Evolutionary conservation across 2,797 vertebrate genomes (phyloP).

Genomic region (Cephalopachus bancanus): DNA sequence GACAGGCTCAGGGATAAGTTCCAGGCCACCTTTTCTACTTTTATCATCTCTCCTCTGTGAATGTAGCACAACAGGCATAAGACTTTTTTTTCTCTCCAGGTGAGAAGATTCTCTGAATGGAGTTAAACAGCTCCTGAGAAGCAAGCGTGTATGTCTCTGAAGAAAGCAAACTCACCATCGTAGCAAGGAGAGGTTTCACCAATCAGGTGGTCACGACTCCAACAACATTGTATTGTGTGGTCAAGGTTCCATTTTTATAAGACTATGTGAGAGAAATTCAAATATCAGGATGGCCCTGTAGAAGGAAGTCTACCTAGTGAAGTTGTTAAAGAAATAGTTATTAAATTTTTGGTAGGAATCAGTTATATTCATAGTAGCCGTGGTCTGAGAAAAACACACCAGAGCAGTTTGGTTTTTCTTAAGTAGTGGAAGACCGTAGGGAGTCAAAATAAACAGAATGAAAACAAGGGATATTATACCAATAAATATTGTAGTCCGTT

Average conservation of each 20-base stretch:
- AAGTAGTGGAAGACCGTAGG: not conserved
- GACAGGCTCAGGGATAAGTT: not conserved
- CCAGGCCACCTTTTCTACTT: not conserved
- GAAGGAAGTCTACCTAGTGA: constrained; percentile 6
- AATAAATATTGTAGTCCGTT: not conserved
- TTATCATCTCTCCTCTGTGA: not conserved
- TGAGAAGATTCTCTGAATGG: not conserved
- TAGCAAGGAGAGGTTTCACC: not conserved
- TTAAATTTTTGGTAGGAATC: not conserved
- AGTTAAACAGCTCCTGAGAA: not conserved
- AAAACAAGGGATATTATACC: not conserved
- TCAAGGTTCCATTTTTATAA: not conserved
- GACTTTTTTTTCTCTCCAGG: not conserved
- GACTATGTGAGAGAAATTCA: not conserved
- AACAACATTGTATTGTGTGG: not conserved
- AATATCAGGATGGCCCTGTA: not conserved
- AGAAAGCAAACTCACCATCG: not conserved
- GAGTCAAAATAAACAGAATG: not conserved
- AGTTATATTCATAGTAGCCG: not conserved
- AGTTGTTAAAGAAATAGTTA: not conserved
- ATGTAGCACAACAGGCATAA: not conserved
- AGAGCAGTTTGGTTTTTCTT: not conserved
- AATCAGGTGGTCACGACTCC: not conserved
- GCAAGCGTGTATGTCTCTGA: not conserved
- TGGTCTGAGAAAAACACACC: not conserved